These are phyloP conservation scores for Synergus laeviventris DNA, from an alignment of 2,888 invertebrate genomes.

Conservation along the genomic window DNA sequence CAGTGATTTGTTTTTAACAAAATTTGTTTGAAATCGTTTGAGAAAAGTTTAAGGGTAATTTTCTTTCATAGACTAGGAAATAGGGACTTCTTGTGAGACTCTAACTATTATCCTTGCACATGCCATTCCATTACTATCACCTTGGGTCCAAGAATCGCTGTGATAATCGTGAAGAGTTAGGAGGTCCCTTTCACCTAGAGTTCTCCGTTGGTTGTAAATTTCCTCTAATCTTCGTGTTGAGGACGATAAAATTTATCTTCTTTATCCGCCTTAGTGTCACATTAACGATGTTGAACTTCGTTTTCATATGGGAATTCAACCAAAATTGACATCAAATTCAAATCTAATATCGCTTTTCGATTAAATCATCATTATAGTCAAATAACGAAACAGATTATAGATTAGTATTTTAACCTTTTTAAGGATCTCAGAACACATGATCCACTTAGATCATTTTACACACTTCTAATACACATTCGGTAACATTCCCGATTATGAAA, in stretches of 20 bases:
- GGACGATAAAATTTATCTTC: slow-evolving; percentile 61
- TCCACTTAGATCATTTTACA: no score
- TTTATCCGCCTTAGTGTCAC: slow-evolving; percentile 59
- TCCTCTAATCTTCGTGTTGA: slow-evolving; percentile 61
- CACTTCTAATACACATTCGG: background rate
- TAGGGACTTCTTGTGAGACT: slow-evolving; percentile 15
- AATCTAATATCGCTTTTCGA: background rate
- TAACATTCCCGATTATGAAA: background rate
- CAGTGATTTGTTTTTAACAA: background rate
- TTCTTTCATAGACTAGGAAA: background rate
- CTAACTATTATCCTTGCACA: slow-evolving; percentile 42
- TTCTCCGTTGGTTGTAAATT: slow-evolving; percentile 60
- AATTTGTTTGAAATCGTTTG: background rate
- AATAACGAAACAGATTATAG: no score
- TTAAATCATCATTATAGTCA: background rate
- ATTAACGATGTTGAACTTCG: slow-evolving; percentile 55
- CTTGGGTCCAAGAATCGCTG: slow-evolving; percentile 58
- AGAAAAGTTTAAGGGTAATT: background rate
- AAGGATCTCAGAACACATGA: no score
- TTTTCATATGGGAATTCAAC: slow-evolving; percentile 34
- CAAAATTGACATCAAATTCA: background rate
- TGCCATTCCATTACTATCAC: slow-evolving; percentile 56
- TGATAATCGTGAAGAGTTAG: slow-evolving; percentile 61
- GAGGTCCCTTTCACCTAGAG: slow-evolving; percentile 52
- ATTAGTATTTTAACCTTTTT: no score